Evolutionary conservation across 2,888 invertebrate genomes (phyloP).

Genomic region (Clusia tigrina): DNA sequence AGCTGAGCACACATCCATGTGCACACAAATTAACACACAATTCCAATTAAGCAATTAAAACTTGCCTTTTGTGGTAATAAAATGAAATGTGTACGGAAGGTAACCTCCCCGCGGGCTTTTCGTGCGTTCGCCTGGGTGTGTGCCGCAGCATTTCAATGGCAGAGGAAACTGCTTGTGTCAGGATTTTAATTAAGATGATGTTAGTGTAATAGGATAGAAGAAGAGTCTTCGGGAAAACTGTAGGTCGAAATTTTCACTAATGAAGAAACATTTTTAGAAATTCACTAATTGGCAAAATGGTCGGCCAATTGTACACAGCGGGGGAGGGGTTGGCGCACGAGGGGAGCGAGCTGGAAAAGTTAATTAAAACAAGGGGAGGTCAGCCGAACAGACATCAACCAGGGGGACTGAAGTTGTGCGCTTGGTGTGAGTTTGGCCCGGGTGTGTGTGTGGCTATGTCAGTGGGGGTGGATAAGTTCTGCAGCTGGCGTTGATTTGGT

Average conservation of each 20-base stretch:
- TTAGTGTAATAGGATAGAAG: slow-evolving; percentile 61
- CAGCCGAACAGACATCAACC: neutral
- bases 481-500: neutral
- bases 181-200: slow-evolving; percentile 63
- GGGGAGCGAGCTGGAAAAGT: slow-evolving; percentile 25
- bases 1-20: slow-evolving; percentile 2
- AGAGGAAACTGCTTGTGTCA: slow-evolving; percentile 48
- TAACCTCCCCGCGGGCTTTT: slow-evolving; percentile 9
- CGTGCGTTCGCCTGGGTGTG: slow-evolving; percentile 32
- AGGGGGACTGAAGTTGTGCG: too few relatives aligned
- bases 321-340: slow-evolving; percentile 5
- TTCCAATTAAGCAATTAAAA: slow-evolving; percentile 62
- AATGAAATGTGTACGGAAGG: slow-evolving; percentile 34
- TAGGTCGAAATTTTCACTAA: slow-evolving; percentile 61
- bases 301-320: slow-evolving; percentile 8
- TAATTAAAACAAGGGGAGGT: slow-evolving; percentile 39
- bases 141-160: slow-evolving; percentile 29
- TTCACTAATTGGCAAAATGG: slow-evolving; percentile 57
- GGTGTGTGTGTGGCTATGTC: neutral
- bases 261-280: slow-evolving; percentile 53
- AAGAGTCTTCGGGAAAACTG: slow-evolving; percentile 56
- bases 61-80: slow-evolving; percentile 40
- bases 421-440: too few relatives aligned
- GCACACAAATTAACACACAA: slow-evolving; percentile 43
- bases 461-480: neutral